phyloP scores from a whole-genome alignment of 37 sponge, comb jelly and placozoan genomes.

The Oopsacas minuta region DNA sequence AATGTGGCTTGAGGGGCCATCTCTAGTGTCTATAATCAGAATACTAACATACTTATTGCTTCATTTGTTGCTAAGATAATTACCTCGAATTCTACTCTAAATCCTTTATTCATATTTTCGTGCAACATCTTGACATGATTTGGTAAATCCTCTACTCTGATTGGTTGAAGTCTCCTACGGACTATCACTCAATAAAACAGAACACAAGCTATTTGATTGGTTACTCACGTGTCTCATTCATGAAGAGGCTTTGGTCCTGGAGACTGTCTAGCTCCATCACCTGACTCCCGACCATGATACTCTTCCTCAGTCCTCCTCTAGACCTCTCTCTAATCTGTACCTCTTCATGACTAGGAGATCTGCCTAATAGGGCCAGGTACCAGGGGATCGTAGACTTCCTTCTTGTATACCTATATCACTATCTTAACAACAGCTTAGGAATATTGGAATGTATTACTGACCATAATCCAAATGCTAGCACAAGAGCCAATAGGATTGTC shows the following conservation, averaged over 20 bases:
- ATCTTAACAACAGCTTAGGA: neutral
- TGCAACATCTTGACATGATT: neutral
- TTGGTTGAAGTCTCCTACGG: neutral
- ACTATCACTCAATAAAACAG: neutral
- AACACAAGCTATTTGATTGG: neutral
- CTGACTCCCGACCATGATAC: neutral
- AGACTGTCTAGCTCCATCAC: neutral
- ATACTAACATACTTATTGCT: neutral
- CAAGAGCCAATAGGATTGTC: neutral
- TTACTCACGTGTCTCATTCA: neutral
- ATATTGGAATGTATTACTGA: neutral
- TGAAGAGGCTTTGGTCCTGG: neutral
- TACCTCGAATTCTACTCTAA: neutral
- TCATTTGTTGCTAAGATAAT: neutral
- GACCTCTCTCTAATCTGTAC: neutral
- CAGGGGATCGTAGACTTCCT: conserved; percentile 3
- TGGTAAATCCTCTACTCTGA: neutral
- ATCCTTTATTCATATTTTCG: neutral
- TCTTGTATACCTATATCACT: neutral
- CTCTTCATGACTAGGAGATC: neutral
- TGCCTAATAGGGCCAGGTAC: neutral
- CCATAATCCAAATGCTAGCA: neutral
- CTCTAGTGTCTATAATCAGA: conserved; percentile 21
- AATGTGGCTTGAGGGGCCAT: conserved; percentile 23
- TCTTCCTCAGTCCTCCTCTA: neutral